Base-by-base conservation (phyloP, 2,797 vertebrate genomes). In the Brachyrhaphis roseni region DNA sequence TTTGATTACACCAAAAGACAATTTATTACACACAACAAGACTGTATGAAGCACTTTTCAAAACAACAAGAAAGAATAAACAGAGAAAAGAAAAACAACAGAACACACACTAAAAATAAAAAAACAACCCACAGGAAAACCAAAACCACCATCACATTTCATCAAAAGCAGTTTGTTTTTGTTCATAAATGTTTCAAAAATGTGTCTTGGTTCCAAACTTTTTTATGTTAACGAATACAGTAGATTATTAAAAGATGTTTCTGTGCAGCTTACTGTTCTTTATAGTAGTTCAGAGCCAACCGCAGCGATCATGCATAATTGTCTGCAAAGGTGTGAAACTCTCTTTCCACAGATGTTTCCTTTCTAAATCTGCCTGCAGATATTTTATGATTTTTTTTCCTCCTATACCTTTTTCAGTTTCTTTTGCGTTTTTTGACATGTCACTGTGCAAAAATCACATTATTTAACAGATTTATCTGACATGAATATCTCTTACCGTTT, bases 401-500 rank as follows among this genome's bases (percentile, higher is more conserved):
- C 3, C 34, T 64, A 10, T 62, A 53, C 47, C 18, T n/a, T 23
- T 45, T 16, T 10, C 15, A 46, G 18, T 26, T 55, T 72, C 39
- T 15, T 59, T 31, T 26, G 7, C 15, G 4, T 12, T 28, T 12
- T 49, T 64, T 36, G 20, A 36, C 15, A 23, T 18, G n/a, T 53
- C 13, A 41, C 51, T 47, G 23, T 77, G 26, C 23, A 12, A 77
- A 74, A 66, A 74, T 51, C 23, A 23, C 8, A 23, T 46, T 53
- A 28, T 3, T 3, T n/a, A 13, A 26, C 1, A 3, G 23, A 76
- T 49, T 18, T 28, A 23, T 31, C 79, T 55, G 13, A 31, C 46
- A 47, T 68, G 23, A 34, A 16, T 47, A 55, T 74, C 46, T 72
- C 97, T 96, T 93, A 99, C 98, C 97, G 0, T 96, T 97, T 13